Evolutionary conservation across 35 echinoderm and acorn worm species (phyloP).

Genomic region (Ptychodera flava): DNA sequence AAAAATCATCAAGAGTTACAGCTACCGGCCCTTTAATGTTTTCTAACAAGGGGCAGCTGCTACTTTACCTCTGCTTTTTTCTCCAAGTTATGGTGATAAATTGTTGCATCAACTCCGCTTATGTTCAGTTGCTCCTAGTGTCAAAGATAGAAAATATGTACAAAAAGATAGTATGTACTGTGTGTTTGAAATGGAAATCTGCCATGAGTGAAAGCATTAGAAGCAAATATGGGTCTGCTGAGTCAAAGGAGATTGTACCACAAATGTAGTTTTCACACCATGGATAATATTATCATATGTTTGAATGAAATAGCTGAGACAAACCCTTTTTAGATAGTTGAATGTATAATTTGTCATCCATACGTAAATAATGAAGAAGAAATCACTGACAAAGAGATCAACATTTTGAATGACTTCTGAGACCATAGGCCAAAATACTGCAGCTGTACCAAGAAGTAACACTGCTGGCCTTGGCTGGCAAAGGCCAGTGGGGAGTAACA

Average conservation of each 20-base stretch:
- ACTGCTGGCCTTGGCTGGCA: no score
- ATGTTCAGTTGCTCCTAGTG: conserved; percentile 56
- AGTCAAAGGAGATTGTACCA: background rate
- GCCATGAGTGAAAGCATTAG: background rate
- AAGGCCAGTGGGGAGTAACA: no score
- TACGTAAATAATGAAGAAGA: no score
- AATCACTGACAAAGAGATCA: no score
- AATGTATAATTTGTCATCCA: no score
- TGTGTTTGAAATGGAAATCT: background rate
- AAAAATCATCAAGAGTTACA: no score
- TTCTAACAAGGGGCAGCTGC: background rate
- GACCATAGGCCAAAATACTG: no score
- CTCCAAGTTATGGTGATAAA: conserved; percentile 72
- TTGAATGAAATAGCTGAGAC: background rate
- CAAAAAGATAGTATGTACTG: background rate
- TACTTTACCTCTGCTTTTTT: conserved; percentile 74
- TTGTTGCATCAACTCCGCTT: conserved; percentile 46
- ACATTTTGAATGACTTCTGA: no score
- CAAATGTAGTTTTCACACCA: background rate
- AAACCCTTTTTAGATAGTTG: no score
- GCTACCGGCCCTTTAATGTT: no score
- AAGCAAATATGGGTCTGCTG: background rate
- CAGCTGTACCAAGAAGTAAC: no score
- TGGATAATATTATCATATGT: background rate
- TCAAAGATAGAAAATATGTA: background rate